Percentiles rank a stretch among this genome's conserved stretches.
Conservation (phyloP, 1,140 invertebrate genomes). For the Episyrphus balteatus region DNA sequence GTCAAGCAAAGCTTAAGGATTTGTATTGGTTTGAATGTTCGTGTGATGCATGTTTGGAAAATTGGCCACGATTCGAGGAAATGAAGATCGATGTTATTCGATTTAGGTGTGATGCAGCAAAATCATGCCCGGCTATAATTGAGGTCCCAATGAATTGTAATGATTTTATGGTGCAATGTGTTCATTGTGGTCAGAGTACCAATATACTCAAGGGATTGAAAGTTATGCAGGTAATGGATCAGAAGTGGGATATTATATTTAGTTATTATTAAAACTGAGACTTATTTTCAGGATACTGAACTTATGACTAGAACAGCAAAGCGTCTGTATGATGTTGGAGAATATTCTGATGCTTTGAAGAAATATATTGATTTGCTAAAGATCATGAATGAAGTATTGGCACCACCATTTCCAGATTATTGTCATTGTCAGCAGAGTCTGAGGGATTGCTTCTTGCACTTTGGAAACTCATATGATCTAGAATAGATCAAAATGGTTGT, state of each 20-base stretch:
- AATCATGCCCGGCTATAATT: conserved; percentile 50
- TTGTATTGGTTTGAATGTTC: conserved; percentile 84
- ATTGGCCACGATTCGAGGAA: conserved; percentile 72
- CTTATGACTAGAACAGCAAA: conserved; percentile 53
- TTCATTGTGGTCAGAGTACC: conserved; percentile 54
- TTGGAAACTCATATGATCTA: conserved; percentile 47
- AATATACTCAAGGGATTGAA: conserved; percentile 70
- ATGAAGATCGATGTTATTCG: conserved; percentile 52
- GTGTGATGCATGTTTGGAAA: conserved; percentile 66
- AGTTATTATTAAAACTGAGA: background rate
- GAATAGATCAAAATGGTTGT: too few species aligned
- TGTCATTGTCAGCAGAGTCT: conserved; percentile 72
- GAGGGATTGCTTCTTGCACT: conserved; percentile 56
- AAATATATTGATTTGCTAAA: conserved; percentile 58
- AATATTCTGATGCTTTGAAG: conserved; percentile 51
- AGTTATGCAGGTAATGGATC: conserved; percentile 46
- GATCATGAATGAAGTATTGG: conserved; percentile 56
- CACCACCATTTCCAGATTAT: conserved; percentile 68
- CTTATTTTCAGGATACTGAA: conserved; percentile 55
- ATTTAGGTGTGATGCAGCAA: conserved; percentile 46
- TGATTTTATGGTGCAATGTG: conserved; percentile 59
- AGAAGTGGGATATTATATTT: background rate
- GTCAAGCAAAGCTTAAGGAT: conserved; percentile 54
- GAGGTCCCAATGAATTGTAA: conserved; percentile 50
- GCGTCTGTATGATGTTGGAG: conserved; percentile 49